Conservation (phyloP, 2,113 vertebrate species). For the Solea solea region DNA sequence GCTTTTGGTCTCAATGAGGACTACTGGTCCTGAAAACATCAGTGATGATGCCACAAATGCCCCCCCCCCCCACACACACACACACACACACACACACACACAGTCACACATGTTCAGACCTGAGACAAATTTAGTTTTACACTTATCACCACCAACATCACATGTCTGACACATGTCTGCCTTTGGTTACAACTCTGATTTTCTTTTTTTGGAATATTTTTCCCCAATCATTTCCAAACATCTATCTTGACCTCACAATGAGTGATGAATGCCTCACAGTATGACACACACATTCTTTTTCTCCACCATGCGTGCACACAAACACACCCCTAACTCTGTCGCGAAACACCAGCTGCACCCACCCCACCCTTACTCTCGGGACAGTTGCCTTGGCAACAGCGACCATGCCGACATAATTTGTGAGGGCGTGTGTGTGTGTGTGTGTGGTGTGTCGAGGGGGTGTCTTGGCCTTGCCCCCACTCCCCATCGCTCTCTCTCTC, state of each 20-base stretch:
- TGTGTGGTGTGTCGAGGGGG: conserved; percentile 42
- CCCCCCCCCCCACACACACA: not conserved
- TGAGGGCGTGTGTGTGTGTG: conserved; percentile 27
- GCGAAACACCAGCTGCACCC: conserved; percentile 72
- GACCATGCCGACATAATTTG: conserved; percentile 73
- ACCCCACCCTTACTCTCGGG: conserved; percentile 75
- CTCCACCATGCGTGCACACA: conserved; percentile 16
- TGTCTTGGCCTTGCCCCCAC: conserved; percentile 40
- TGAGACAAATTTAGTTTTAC: conserved; percentile 23
- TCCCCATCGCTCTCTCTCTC: conserved; percentile 1
- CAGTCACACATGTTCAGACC: conserved; percentile 34
- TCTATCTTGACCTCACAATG: conserved; percentile 31
- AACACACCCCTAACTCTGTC: conserved; percentile 45
- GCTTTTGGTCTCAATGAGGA: too few relatives aligned
- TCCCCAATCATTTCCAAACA: conserved; percentile 12
- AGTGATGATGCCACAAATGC: too few relatives aligned
- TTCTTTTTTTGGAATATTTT: not conserved
- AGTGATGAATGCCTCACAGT: conserved; percentile 49
- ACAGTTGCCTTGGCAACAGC: conserved; percentile 77
- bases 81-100: conserved; percentile 4
- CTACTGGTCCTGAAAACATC: too few relatives aligned
- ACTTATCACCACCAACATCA: not conserved
- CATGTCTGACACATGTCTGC: not conserved
- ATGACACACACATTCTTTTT: conserved; percentile 19
- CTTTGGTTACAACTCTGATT: not conserved